Evolutionary conservation across 2,113 vertebrate genomes (phyloP), one percentile per base, ranked within the genome.

Genomic region (Campylomormyrus numenius): DNA sequence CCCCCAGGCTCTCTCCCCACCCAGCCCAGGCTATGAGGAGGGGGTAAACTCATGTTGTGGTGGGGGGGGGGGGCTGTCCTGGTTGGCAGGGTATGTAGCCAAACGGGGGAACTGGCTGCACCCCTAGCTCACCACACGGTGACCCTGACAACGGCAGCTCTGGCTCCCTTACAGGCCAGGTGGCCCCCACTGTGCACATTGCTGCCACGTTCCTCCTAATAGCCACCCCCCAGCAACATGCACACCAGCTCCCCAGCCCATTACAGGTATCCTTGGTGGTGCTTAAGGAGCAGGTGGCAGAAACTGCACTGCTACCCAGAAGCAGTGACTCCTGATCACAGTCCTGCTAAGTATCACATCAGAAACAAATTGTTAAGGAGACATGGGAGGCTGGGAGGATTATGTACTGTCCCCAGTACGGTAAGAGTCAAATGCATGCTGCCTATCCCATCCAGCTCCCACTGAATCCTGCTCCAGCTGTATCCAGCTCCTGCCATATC

Each of bases 121-220:
- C 90, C 92, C 88, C 88, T 85, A 89, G 90, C 88, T 86, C 90
- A 91, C 83, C 88, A 89, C 91, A 91, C 89, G 90, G 90, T 66
- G 90, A 92, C 92, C 91, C 92, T 93, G 70, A 89, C 92, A 93
- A 92, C 90, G 85, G 92, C 89, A 88, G 92, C 92, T 92, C 93
- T 93, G 94, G 92, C 93, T 88, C 52, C 2, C 50, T 21, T n/a
- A 17, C 88, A 95, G 95, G 94, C 95, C 95, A 95, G 95, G 94
- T 94, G 94, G 92, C 95, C 95, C 95, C 94, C 92, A 94, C 95
- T 94, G 92, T 94, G 93, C 92, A 94, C 95, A 95, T 94, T 92
- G 94, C 96, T 97, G 97, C 96, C 97, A 95, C 96, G 97, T 95
- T 97, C 93, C 94, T 94, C 94, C 96, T 96, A 96, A 95, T 95